These are phyloP conservation scores for Lordiphosa andalusiaca DNA, from an alignment of 2,888 invertebrate genomes.

Conservation along the genomic window DNA sequence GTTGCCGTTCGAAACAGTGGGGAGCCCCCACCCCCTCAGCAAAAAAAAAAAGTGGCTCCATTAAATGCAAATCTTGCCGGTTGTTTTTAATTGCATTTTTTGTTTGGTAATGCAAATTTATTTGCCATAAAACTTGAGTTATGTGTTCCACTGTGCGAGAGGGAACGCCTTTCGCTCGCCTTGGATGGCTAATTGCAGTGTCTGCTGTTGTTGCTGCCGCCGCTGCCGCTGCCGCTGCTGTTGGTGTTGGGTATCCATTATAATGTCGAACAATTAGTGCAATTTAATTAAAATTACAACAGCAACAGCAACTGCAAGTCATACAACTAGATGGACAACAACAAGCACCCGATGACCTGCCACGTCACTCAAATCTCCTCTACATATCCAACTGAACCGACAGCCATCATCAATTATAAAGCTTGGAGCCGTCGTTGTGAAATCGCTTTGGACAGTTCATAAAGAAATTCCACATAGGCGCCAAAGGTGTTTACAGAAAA, in stretches of 20 bases:
- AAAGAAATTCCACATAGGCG: constrained; percentile 45
- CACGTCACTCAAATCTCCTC: constrained; percentile 55
- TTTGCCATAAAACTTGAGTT: constrained; percentile 39
- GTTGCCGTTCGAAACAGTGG: constrained; percentile 52
- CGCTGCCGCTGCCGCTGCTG: constrained; percentile 25
- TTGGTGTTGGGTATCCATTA: constrained; percentile 53
- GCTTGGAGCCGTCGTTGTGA: constrained; percentile 34
- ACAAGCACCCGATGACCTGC: constrained; percentile 51
- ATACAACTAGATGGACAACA: constrained; percentile 15
- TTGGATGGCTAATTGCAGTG: constrained; percentile 61
- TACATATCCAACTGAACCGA: constrained; percentile 16
- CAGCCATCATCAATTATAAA: constrained; percentile 60
- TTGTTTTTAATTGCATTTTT: constrained; percentile 34
- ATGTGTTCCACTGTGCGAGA: constrained; percentile 36
- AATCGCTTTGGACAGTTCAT: constrained; percentile 28
- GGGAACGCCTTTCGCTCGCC: constrained; percentile 51
- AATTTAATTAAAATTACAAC: constrained; percentile 69
- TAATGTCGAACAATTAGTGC: constrained; percentile 66
- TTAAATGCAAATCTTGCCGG: constrained; percentile 64
- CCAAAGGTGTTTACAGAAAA: constrained; percentile 30
- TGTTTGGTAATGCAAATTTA: constrained; percentile 46
- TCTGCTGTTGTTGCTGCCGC: constrained; percentile 20
- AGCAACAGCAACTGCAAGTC: constrained; percentile 39
- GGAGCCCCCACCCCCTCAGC: constrained; percentile 39
- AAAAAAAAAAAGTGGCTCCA: constrained; percentile 40